Evolutionary conservation across 2,888 invertebrate species (phyloP), one percentile per base, ranked within the genome.

Genomic region (Saturnia japonica): DNA sequence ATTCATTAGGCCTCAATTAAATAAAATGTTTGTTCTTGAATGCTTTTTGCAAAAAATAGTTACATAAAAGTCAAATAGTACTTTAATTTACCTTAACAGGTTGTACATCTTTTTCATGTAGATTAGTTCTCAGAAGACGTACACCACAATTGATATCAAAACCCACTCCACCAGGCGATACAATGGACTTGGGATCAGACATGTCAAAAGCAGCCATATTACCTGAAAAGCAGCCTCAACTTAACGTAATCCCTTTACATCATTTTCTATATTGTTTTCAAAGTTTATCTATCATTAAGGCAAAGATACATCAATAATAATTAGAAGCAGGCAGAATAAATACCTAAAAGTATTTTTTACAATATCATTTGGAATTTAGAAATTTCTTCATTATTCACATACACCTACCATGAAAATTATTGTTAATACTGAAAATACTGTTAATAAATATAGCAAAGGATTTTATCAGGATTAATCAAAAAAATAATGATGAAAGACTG

Each of bases 191-290:
- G 0, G 98, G 98, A 93, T 99, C 96, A 78, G 96, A 95, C 93
- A 98, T 96, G 91, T 99, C 99, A 94, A 99, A 99, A 7, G 99
- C 99, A 74, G 99, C 99, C 98, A 99, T 99, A 89, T 99, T 99
- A 70, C 99, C 97, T 96, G 80, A 72, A 86, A 86, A 22, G 8
- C n/a, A 22, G 54, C 12, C 22, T 12, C 54, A 22, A 22, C 22
- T 22, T 54, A 8, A 54, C 22, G n/a, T 1, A 54, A 54, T 54
- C n/a, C 7, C 22, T 54, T 28, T 60, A 60, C 14, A 14, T 57
- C 12, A 25, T 60, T 14, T 25, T 28, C 12, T 6, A 11, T 54
- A 22, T 8, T 54, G 51, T 54, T 16, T 4, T n/a, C 14, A 1
- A 57, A 57, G 9, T 57, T 25, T 25, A 12, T 11, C 57, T 57